These are phyloP conservation scores for Bombus sibiricus DNA, from an alignment of 1,140 invertebrate genomes.

Conservation along the genomic window DNA sequence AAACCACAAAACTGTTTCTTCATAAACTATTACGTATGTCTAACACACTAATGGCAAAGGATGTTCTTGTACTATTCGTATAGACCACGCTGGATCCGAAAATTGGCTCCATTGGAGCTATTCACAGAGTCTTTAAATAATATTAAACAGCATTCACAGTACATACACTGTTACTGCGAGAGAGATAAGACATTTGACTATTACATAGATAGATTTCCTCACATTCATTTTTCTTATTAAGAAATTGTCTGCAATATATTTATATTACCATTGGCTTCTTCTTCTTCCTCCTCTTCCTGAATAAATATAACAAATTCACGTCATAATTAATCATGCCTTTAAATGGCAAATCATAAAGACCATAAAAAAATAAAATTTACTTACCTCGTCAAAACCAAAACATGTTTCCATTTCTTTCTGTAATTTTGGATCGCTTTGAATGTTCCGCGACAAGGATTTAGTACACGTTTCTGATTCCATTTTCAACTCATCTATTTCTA, in stretches of 20 bases:
- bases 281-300: slow-evolving; percentile 74
- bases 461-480: slow-evolving; percentile 64
- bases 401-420: slow-evolving; percentile 90
- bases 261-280: slow-evolving; percentile 73
- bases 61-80: slow-evolving; percentile 65
- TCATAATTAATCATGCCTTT: not conserved
- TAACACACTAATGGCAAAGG: slow-evolving; percentile 65
- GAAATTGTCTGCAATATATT: slow-evolving; percentile 78
- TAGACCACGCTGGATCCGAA: slow-evolving; percentile 44
- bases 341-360: not conserved
- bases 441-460: slow-evolving; percentile 67
- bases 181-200: slow-evolving; percentile 77
- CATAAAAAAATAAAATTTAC: slow-evolving; percentile 13
- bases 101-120: slow-evolving; percentile 60
- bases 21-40: slow-evolving; percentile 65
- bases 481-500: slow-evolving; percentile 75
- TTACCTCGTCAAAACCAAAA: slow-evolving; percentile 92
- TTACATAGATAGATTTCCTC: slow-evolving; percentile 66
- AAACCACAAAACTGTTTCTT: slow-evolving; percentile 62
- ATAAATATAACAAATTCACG: not conserved
- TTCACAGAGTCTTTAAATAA: slow-evolving; percentile 62
- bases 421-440: slow-evolving; percentile 80
- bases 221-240: slow-evolving; percentile 72
- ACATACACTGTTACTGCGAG: slow-evolving; percentile 59
- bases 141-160: slow-evolving; percentile 34